Conservation (phyloP, 2,797 vertebrate genomes). For the Phrynocephalus guinanensis region DNA sequence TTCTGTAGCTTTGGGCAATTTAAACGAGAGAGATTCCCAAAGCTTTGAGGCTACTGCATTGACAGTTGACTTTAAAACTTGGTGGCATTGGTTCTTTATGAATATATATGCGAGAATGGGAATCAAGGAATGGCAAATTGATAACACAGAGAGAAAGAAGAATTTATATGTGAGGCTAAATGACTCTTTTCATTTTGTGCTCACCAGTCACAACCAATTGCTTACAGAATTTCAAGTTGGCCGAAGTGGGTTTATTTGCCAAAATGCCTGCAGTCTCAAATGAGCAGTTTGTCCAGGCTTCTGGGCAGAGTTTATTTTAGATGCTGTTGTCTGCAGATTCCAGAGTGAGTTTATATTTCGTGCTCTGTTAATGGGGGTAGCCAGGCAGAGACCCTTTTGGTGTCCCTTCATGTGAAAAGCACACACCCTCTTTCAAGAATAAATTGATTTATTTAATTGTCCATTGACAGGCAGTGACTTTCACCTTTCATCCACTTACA, state of each 20-base stretch:
- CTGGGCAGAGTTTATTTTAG: constrained; percentile 64
- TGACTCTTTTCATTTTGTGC: constrained; percentile 71
- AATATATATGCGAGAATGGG: constrained; percentile 36
- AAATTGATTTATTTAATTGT: constrained; percentile 18
- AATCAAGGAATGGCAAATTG: constrained; percentile 44
- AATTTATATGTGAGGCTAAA: constrained; percentile 64
- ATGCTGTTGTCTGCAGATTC: constrained; percentile 70
- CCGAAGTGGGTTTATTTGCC: constrained; percentile 67
- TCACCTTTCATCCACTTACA: constrained; percentile 3
- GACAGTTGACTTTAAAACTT: neutral
- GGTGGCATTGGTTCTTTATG: neutral
- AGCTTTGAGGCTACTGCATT: neutral
- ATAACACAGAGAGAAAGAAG: constrained; percentile 54
- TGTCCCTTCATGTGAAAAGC: constrained; percentile 58
- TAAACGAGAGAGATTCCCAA: neutral
- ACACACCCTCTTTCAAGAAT: constrained; percentile 40
- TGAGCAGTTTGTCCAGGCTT: constrained; percentile 69
- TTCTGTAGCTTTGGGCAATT: neutral
- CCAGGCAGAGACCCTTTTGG: constrained; percentile 28
- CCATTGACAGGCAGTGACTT: neutral
- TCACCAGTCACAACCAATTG: constrained; percentile 74
- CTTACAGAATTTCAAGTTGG: constrained; percentile 71
- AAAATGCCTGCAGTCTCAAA: constrained; percentile 61
- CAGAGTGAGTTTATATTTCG: constrained; percentile 67
- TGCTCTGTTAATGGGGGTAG: constrained; percentile 52